Evolutionary conservation across 2,888 invertebrate genomes (phyloP), one percentile per base, ranked within the genome.

Genomic region (Chloroclystis v-ata): DNA sequence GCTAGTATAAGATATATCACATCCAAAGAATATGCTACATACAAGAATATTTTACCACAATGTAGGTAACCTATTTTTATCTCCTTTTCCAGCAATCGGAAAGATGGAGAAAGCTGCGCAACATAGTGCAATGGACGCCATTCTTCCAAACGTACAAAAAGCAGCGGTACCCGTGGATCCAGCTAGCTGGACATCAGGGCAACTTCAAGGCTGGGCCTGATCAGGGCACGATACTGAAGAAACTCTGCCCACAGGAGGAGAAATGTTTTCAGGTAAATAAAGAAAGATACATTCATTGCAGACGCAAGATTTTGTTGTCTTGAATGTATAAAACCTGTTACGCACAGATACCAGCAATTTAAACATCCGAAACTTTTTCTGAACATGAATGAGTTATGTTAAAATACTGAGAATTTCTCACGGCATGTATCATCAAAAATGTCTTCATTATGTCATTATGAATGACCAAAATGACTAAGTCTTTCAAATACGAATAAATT

Each of bases 71-170:
- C 28, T 11, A 8, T 25, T 25, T 57, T 63, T 49, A 62, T 61
- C 26, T 30, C 10, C 9, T n/a, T 56, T 92, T 92, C 28, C 90
- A 97, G 96, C 93, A 94, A 63, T 96, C 96, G 16, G 95, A 86
- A 55, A 73, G 96, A 74, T 98, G 97, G 97, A 91, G 96, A 55
- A 97, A 97, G 79, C 91, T 98, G 33, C 91, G 97, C 41, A 97
- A 96, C 75, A 96, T 97, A 54, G 97, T 98, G 16, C 96, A 97
- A 75, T 97, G 97, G 96, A 97, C 97, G 33, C 97, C 97, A 29
- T 98, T 98, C 90, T 95, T 97, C 76, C 97, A 97, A 85, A 97
- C 96, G 0, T 97, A 97, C 90, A 97, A 97, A 82, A 97, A 97
- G 75, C 95, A 96, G 79, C 89, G 95, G 63, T 97, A 97, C 83